phyloP scores from a whole-genome alignment of 2,888 invertebrate species.

The Protophormia terraenovae region DNA sequence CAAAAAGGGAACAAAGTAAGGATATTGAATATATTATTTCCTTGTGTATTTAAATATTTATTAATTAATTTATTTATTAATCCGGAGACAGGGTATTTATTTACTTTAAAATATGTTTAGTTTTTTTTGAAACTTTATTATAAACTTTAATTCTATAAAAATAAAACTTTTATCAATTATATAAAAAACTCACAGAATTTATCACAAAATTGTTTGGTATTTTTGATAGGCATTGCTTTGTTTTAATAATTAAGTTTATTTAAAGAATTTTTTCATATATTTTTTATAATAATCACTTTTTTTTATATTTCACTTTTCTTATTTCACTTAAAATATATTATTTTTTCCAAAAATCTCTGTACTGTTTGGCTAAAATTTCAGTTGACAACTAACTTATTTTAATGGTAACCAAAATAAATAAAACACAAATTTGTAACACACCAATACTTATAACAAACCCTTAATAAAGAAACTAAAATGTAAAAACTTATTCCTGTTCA shows the following conservation, averaged over 20 bases:
- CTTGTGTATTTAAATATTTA: too few relatives aligned
- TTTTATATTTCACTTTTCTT: neutral
- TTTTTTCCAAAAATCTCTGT: constrained; percentile 1
- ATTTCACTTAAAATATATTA: neutral
- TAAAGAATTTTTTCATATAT: neutral
- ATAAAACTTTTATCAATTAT: neutral
- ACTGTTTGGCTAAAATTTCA: constrained; percentile 55
- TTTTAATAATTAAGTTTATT: neutral
- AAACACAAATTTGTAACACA: constrained; percentile 44
- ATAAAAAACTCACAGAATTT: constrained; percentile 70
- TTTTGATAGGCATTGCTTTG: constrained; percentile 59
- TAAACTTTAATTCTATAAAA: neutral
- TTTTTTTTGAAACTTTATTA: too few relatives aligned
- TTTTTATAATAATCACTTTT: neutral
- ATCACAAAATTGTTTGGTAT: constrained; percentile 65
- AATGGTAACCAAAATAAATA: constrained; percentile 66
- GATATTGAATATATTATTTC: too few relatives aligned
- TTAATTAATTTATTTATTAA: too few relatives aligned
- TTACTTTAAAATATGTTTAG: too few relatives aligned
- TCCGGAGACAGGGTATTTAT: too few relatives aligned
- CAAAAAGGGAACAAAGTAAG: too few relatives aligned
- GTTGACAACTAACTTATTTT: constrained; percentile 53
- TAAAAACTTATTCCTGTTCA: neutral
- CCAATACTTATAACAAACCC: constrained; percentile 29
- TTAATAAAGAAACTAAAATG: neutral